Percentiles rank a stretch among this genome's conserved stretches.
Conservation (phyloP, 1,140 invertebrate genomes). For the Drosophila pruinosa region DNA sequence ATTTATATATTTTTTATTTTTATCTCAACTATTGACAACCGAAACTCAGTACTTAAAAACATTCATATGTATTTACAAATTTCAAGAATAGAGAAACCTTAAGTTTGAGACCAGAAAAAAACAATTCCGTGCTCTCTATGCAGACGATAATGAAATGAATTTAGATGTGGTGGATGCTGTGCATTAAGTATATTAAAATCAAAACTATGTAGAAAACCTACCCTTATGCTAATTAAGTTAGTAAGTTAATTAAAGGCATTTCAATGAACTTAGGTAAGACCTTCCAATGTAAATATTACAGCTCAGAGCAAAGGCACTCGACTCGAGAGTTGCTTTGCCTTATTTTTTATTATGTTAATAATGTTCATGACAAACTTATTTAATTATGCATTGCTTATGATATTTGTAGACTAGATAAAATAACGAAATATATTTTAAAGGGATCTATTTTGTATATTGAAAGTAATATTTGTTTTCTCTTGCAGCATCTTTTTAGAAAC, state of each 20-base stretch:
- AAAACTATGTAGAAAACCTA: background rate
- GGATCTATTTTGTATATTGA: background rate
- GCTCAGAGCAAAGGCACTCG: background rate
- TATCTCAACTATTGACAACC: too few species aligned
- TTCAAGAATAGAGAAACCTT: background rate
- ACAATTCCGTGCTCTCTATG: too few species aligned
- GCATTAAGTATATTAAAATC: background rate
- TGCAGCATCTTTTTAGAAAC: conserved; percentile 23
- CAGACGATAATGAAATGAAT: background rate
- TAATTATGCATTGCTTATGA: too few species aligned
- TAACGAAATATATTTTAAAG: too few species aligned
- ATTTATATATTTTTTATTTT: too few species aligned
- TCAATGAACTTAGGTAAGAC: background rate
- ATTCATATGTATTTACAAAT: too few species aligned
- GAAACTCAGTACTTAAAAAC: too few species aligned
- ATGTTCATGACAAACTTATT: too few species aligned
- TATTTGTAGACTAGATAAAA: too few species aligned
- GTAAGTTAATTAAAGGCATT: background rate
- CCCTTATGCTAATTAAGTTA: background rate
- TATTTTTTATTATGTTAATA: background rate
- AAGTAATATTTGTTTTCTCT: background rate
- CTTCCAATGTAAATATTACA: background rate
- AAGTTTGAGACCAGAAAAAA: background rate
- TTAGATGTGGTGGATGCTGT: background rate
- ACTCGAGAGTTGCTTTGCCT: background rate